Evolutionary conservation across 2,888 invertebrate species (phyloP).

Genomic region (Arctia plantaginis): DNA sequence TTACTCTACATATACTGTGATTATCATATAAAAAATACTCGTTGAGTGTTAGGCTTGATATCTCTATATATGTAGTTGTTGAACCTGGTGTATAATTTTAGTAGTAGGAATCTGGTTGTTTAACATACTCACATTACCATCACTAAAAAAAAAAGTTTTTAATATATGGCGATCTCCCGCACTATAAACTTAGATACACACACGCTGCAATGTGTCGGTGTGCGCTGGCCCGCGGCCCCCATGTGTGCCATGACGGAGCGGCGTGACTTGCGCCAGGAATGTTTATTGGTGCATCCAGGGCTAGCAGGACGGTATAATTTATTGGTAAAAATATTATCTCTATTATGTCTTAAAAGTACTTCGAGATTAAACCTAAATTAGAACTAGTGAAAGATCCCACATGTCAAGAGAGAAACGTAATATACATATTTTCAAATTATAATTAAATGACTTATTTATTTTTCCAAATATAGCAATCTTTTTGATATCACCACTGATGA

Average conservation of each 20-base stretch:
- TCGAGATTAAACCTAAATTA: neutral
- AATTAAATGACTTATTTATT: no score
- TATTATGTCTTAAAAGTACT: neutral
- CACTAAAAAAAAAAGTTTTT: neutral
- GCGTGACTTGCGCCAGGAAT: conserved; percentile 79
- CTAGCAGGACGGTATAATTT: conserved; percentile 36
- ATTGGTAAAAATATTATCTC: conserved; percentile 11
- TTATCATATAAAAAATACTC: no score
- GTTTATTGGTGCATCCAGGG: conserved; percentile 73
- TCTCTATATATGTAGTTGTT: neutral
- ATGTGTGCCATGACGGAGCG: conserved; percentile 74
- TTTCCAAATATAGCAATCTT: no score
- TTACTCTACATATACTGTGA: no score
- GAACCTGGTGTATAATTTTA: neutral
- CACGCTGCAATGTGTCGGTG: conserved; percentile 59
- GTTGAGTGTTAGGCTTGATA: no score
- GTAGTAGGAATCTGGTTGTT: neutral
- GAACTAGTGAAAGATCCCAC: neutral
- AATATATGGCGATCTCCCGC: conserved; percentile 38
- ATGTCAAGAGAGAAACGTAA: neutral
- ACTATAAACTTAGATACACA: conserved; percentile 57
- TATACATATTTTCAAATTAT: no score
- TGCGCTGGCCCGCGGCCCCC: conserved; percentile 61
- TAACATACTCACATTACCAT: neutral
- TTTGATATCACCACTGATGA: no score